Evolutionary conservation across 2,113 vertebrate genomes (phyloP).

Genomic region (Geococcyx californianus): DNA sequence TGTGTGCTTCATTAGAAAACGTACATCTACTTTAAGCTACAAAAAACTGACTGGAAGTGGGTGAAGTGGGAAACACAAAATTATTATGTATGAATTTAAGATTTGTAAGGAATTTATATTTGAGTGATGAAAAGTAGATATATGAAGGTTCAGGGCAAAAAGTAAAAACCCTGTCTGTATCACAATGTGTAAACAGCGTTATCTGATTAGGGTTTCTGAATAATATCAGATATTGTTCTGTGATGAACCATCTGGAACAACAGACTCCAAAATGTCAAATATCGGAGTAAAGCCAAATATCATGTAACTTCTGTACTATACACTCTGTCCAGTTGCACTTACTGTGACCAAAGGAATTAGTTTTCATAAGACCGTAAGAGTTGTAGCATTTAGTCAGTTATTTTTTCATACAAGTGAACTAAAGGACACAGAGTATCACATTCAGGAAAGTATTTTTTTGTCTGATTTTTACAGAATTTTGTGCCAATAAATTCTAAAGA

Average conservation of each 20-base stretch:
- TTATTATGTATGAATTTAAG: not conserved
- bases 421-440: not conserved
- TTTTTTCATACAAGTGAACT: not conserved
- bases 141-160: not conserved
- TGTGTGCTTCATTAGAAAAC: not conserved
- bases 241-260: not conserved
- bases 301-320: not conserved
- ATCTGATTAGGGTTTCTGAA: not conserved
- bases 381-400: not conserved
- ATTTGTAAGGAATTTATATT: not conserved
- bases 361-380: not conserved
- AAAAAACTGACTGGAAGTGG: not conserved
- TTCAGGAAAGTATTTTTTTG: not conserved
- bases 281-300: not conserved
- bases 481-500: not conserved
- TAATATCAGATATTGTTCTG: not conserved
- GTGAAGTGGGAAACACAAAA: not conserved
- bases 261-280: not conserved
- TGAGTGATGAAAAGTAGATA: not conserved
- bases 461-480: not conserved
- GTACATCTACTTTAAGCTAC: not conserved
- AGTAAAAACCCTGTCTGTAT: not conserved
- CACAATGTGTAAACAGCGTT: not conserved
- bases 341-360: not conserved
- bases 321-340: not conserved